Evolutionary conservation across 1,140 invertebrate species (phyloP), one percentile per base, ranked within the genome.

Genomic region (Coenobita brevimanus): DNA sequence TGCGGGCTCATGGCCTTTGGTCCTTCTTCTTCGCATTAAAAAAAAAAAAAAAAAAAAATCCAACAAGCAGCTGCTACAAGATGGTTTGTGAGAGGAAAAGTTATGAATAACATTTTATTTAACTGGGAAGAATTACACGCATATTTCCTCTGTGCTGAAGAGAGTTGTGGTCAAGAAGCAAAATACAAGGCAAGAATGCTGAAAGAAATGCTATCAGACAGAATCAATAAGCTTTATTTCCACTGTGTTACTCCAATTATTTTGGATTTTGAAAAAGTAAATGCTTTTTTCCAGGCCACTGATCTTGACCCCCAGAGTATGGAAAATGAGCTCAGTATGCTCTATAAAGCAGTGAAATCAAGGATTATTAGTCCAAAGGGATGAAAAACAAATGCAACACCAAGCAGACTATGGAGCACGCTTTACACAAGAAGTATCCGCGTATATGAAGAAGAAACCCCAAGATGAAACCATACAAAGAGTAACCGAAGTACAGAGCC

Each of bases 21-120:
- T n/a, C n/a, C n/a, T n/a, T n/a, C n/a, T n/a, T n/a, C n/a, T n/a
- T n/a, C n/a, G n/a, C n/a, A n/a, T n/a, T n/a, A n/a, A n/a, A n/a
- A n/a, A n/a, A n/a, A n/a, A n/a, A n/a, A n/a, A n/a, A n/a, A n/a
- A n/a, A n/a, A n/a, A n/a, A n/a, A n/a, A n/a, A n/a, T 82, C 79
- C 79, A 82, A 60, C 54, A 82, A 82, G 50, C 79, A 64, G 17
- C 79, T 64, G 57, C 57, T 62, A 82, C 79, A 62, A 60, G 78
- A 80, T 80, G 78, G 78, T 27, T 80, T 15, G 78, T 80, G 43
- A 80, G 46, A 60, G 78, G 78, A 17, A 80, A 80, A 43, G 78
- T 80, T 27, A 54, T 80, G 78, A 54, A 8, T 4, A 80, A 50
- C 33, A 62, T 82, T 67, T 62, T 62, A 30, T 64, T 50, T 36